A percentile compares a stretch with the other conserved stretches of the same genome.
phyloP scores from a whole-genome alignment of 1,140 invertebrate genomes.

The Pseudoatta argentina region DNA sequence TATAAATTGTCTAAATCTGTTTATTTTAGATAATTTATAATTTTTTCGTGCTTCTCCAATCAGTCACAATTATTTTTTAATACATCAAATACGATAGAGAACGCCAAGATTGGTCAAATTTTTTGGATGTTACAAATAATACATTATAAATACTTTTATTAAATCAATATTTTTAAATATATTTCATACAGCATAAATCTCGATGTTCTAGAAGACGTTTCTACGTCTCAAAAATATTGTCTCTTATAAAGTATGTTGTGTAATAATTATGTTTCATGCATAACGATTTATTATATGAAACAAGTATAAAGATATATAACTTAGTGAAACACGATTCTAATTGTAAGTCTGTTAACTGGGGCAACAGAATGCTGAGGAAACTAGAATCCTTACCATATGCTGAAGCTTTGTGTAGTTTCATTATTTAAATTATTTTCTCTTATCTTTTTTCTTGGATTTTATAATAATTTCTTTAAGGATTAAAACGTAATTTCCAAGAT shows the following conservation, averaged over 20 bases:
- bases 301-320: background rate
- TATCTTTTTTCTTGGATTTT: background rate
- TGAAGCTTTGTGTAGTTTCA: constrained; percentile 18
- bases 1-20: too few relatives aligned
- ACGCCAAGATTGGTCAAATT: too few relatives aligned
- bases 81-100: too few relatives aligned
- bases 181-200: too few relatives aligned
- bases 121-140: too few relatives aligned
- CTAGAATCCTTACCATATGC: constrained; percentile 1
- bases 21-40: background rate
- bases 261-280: background rate
- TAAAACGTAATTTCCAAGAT: background rate
- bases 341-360: constrained; percentile 19
- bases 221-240: too few relatives aligned
- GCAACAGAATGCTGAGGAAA: constrained; percentile 12
- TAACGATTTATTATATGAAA: constrained; percentile 14
- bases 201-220: too few relatives aligned
- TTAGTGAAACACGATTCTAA: constrained; percentile 25
- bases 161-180: background rate
- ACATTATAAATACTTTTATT: too few relatives aligned
- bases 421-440: background rate
- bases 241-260: too few relatives aligned
- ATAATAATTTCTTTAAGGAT: background rate
- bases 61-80: background rate
- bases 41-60: background rate